phyloP scores from a whole-genome alignment of 2,113 vertebrate species.

The Phylloscopus whistleri region DNA sequence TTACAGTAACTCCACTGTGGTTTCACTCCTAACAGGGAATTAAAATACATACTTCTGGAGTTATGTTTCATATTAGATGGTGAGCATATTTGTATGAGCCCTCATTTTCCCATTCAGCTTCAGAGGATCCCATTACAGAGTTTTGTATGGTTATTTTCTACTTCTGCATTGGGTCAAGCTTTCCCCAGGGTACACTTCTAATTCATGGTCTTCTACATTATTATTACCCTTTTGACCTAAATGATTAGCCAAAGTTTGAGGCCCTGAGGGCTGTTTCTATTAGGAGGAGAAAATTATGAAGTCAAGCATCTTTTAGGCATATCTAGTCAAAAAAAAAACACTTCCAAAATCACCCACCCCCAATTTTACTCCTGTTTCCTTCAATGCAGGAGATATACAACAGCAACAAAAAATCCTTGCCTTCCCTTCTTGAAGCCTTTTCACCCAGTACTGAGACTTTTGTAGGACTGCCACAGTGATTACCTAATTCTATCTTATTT shows the following conservation, averaged over 20 bases:
- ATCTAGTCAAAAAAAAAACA: constrained; percentile 29
- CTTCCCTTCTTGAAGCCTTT: background rate
- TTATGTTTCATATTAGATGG: constrained; percentile 63
- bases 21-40: constrained; percentile 51
- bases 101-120: constrained; percentile 49
- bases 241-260: constrained; percentile 56
- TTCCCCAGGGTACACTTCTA: constrained; percentile 52
- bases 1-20: constrained; percentile 55
- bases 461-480: background rate
- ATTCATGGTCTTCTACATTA: constrained; percentile 56
- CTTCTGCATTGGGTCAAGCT: constrained; percentile 52
- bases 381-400: background rate
- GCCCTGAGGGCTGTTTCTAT: constrained; percentile 48
- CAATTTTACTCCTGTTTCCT: background rate
- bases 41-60: constrained; percentile 58
- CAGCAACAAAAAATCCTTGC: background rate
- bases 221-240: constrained; percentile 64
- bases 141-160: constrained; percentile 55
- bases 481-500: background rate
- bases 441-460: background rate
- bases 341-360: background rate
- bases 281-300: constrained; percentile 45
- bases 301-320: constrained; percentile 26
- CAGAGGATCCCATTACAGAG: constrained; percentile 58
- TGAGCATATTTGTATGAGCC: constrained; percentile 43